Evolutionary conservation across 2,113 vertebrate genomes (phyloP).

Genomic region (Dasyornis broadbenti): DNA sequence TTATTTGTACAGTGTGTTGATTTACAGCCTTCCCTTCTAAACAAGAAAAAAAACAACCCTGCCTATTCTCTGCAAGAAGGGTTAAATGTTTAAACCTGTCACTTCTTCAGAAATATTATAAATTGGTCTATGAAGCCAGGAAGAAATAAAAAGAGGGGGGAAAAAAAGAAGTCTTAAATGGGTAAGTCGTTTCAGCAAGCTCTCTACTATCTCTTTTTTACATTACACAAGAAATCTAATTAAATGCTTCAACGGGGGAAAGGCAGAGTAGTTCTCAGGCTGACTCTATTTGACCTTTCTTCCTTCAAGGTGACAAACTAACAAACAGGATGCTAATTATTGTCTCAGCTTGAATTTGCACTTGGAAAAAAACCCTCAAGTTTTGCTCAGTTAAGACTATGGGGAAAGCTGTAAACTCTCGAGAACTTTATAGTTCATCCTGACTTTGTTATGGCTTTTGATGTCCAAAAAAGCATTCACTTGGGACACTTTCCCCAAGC

Average conservation of each 20-base stretch:
- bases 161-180: neutral
- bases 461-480: neutral
- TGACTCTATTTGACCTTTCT: constrained; percentile 11
- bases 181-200: neutral
- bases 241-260: constrained; percentile 8
- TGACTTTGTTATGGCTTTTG: neutral
- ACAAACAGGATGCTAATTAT: constrained; percentile 36
- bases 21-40: neutral
- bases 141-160: neutral
- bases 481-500: neutral
- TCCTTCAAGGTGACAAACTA: constrained; percentile 19
- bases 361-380: neutral
- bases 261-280: constrained; percentile 4
- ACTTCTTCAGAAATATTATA: neutral
- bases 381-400: neutral
- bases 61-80: neutral
- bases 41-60: neutral
- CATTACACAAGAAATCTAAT: constrained; percentile 10
- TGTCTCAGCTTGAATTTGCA: constrained; percentile 29
- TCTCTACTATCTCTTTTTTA: neutral
- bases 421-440: neutral
- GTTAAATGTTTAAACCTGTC: neutral
- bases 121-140: neutral
- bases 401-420: neutral
- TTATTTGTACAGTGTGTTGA: neutral